Percentiles rank a stretch among this genome's conserved stretches.
Conservation (phyloP, 1,140 invertebrate genomes). For the Sycophila sp. region DNA sequence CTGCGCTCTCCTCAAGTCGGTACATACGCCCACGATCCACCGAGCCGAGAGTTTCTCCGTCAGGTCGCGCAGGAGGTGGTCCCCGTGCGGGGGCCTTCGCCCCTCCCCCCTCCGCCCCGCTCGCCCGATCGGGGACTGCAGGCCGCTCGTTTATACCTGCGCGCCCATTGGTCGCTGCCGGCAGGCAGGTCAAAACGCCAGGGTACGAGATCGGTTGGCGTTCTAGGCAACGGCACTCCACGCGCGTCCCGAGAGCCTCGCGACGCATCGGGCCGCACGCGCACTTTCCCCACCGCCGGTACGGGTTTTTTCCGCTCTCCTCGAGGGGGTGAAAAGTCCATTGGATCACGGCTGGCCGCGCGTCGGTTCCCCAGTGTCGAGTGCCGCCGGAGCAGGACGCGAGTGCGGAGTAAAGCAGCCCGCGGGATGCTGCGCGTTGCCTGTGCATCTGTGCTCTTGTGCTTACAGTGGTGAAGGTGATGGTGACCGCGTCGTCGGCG, state of each 20-base stretch:
- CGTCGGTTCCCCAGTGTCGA: too few species aligned
- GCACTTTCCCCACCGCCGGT: too few species aligned
- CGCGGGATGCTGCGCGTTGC: slow-evolving; percentile 10
- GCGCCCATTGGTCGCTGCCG: slow-evolving; percentile 56
- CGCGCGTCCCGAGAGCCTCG: too few species aligned
- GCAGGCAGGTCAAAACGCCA: slow-evolving; percentile 60
- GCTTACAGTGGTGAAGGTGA: not conserved
- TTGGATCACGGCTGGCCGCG: too few species aligned
- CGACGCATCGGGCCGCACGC: too few species aligned
- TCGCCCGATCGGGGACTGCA: slow-evolving; percentile 33
- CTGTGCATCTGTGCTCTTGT: not conserved
- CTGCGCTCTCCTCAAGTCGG: not conserved
- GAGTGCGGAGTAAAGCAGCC: not conserved
- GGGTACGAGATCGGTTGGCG: slow-evolving; percentile 50
- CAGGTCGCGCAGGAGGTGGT: slow-evolving; percentile 52
- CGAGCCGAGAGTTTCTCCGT: slow-evolving; percentile 21
- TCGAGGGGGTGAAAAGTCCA: too few species aligned
- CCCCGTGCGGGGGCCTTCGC: slow-evolving; percentile 24
- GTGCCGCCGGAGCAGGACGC: too few species aligned
- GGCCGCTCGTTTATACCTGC: slow-evolving; percentile 44
- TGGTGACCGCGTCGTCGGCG: not conserved
- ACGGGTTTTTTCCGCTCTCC: too few species aligned
- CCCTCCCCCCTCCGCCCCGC: slow-evolving; percentile 35
- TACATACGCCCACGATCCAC: not conserved
- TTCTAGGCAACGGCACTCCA: slow-evolving; percentile 36